Evolutionary conservation across 2,888 invertebrate genomes (phyloP), one percentile per base, ranked within the genome.

Genomic region (Petrolisthes cinctipes): DNA sequence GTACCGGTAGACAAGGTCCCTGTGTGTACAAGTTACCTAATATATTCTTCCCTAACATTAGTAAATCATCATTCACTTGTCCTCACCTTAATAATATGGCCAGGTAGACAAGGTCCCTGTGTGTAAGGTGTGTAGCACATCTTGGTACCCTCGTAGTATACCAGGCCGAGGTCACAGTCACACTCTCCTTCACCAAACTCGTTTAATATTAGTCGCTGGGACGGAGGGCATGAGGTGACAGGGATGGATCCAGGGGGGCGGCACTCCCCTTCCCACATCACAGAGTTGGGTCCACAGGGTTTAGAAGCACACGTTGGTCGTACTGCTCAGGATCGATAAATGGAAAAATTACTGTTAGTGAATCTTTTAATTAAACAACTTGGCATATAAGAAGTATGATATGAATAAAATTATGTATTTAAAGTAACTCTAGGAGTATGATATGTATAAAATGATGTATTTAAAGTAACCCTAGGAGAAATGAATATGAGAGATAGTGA

Each of bases 121-220:
- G 87, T 71, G 75, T 80, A 87, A 5, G 87, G 83, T 11, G 78
- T 51, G 73, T 87, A 87, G 54, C 87, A 87, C 14, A 23, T 75
- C 4, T 61, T 11, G 20, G 83, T 83, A 0, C 6, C 56, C 5
- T 17, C 5, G 61, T 80, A 80, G 73, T 61, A 87, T 4, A 83
- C 83, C 56, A 66, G 53, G 61, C 87, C 87, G 5, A 66, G 83
- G 9, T 0, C 20, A 20, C 87, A 87, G 61, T 87, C 87, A 66
- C 87, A 87, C 53, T 87, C 87, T 4, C 71, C 73, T 56, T 73
- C 68, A 17, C 87, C 87, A 54, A 61, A 71, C 51, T 87, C 87
- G 57, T 87, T 87, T 20, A n/a, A 80, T 51, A 87, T 6, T 4
- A 80, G 51, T 17, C 11, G 20, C 83, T 80, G 68, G 23, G 73